These are phyloP conservation scores for Phylloscopus trochilus DNA, from an alignment of 2,113 vertebrate genomes.

Conservation along the genomic window DNA sequence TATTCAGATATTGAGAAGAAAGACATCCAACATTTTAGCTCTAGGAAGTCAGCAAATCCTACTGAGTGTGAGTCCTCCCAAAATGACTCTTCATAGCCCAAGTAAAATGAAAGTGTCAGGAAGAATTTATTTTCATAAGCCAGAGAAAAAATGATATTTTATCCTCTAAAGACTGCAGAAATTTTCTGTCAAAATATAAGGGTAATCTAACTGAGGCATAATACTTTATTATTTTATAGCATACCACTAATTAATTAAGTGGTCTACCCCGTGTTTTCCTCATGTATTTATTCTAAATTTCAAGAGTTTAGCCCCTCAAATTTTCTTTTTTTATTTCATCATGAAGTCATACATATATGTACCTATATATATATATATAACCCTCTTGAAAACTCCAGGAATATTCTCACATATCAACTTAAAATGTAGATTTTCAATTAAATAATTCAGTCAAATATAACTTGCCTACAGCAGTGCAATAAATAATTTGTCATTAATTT, in stretches of 20 bases:
- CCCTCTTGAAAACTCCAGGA: neutral
- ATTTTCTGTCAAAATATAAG: neutral
- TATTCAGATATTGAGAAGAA: neutral
- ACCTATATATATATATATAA: no score
- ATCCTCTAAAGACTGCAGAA: neutral
- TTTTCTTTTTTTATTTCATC: neutral
- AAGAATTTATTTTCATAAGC: fast-evolving
- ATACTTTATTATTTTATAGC: neutral
- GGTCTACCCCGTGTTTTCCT: neutral
- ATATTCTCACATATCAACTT: neutral
- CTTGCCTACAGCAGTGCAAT: neutral
- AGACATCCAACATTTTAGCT: neutral
- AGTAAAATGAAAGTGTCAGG: neutral
- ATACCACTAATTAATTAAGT: neutral
- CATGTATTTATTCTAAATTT: neutral
- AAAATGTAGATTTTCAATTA: neutral
- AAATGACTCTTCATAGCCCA: neutral
- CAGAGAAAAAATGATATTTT: neutral
- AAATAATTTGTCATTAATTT: neutral
- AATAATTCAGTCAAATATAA: neutral
- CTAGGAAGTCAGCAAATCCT: neutral
- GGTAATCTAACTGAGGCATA: neutral
- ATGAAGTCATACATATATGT: neutral
- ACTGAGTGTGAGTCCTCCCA: fast-evolving
- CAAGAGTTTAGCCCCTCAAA: neutral